Base-by-base conservation (phyloP, 2,888 invertebrate genomes). In the Philereme vetulata region DNA sequence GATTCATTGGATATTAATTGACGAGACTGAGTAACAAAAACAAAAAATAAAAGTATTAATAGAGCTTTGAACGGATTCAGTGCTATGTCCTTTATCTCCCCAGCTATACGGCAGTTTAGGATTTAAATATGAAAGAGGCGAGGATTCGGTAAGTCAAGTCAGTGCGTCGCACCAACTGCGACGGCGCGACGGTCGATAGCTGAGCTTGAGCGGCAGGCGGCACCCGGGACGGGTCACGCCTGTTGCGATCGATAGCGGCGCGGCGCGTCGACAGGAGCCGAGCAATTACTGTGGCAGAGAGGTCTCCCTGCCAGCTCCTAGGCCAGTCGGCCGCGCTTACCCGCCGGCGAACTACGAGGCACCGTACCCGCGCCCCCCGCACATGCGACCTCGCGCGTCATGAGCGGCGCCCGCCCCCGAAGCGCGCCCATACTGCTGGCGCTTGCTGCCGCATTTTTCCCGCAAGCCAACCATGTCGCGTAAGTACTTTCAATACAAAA, bases 381-480 rank as follows among this genome's bases (percentile, higher is more conserved):
- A 78, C 85, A 91, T 93, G 93, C 87, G 80, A 72, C 76, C 78
- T 75, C 80, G 75, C 82, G 82, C 84, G 85, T 73, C 80, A 91
- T 91, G 91, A 90, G 86, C 85, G 87, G 88, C 85, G 93, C 93
- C 90, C 93, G 93, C 91, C 89, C 93, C 90, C 92, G 87, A 85
- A 87, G 86, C 85, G 93, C 93, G 91, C 93, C 93, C 89, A 86
- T 90, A 82, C 91, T 93, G 84, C 91, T 94, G 89, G 93, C 93
- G 89, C 91, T 94, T 82, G 93, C 93, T 84, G 90, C 93, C 79
- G 91, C 93, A 75, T 89, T 94, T 73, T 85, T 93, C 75, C 93
- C 93, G 75, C 92, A 93, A 79, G 92, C 90, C 71, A 92, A 93
- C 82, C 93, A 93, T 84, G 94, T 94, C 84, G 94, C 93, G 94